Evolutionary conservation across 2,797 vertebrate genomes (phyloP).

Genomic region (Taeniopygia guttata): DNA sequence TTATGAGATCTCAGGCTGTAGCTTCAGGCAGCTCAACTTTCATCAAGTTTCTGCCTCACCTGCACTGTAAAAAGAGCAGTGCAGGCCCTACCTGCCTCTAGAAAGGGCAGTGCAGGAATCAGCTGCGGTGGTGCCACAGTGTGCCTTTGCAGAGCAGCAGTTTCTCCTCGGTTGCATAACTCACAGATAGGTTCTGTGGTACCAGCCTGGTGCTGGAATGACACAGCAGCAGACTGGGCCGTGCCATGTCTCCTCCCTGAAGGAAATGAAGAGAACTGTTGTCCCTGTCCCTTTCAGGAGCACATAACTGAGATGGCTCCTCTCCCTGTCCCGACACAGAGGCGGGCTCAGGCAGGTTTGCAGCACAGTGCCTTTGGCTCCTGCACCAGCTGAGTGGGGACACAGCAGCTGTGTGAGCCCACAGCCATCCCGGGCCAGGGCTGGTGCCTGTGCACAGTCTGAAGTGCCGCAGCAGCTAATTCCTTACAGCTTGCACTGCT

Average conservation of each 20-base stretch:
- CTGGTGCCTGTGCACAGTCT: neutral
- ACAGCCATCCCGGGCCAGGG: neutral
- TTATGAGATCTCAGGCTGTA: neutral
- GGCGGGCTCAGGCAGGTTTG: neutral
- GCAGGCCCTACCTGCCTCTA: neutral
- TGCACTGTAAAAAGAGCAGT: neutral
- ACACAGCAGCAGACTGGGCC: neutral
- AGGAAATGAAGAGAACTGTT: neutral
- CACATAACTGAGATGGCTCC: neutral
- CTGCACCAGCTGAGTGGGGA: neutral
- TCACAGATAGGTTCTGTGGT: fast-evolving
- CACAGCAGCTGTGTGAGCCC: neutral
- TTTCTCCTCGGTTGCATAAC: neutral
- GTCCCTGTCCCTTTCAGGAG: neutral
- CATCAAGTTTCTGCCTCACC: neutral
- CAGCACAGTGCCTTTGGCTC: neutral
- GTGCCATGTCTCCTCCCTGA: neutral
- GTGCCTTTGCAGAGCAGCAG: neutral
- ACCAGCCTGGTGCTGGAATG: neutral
- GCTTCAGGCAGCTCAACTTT: neutral
- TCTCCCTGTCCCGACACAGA: fast-evolving
- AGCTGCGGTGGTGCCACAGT: neutral
- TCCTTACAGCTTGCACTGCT: slow-evolving; percentile 89
- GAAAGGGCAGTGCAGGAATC: neutral
- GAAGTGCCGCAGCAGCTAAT: slow-evolving; percentile 79